A percentile compares a stretch with the other conserved stretches of the same genome.
Evolutionary conservation across 2,797 vertebrate genomes (phyloP).

Genomic region (Arctocebus calabarensis): DNA sequence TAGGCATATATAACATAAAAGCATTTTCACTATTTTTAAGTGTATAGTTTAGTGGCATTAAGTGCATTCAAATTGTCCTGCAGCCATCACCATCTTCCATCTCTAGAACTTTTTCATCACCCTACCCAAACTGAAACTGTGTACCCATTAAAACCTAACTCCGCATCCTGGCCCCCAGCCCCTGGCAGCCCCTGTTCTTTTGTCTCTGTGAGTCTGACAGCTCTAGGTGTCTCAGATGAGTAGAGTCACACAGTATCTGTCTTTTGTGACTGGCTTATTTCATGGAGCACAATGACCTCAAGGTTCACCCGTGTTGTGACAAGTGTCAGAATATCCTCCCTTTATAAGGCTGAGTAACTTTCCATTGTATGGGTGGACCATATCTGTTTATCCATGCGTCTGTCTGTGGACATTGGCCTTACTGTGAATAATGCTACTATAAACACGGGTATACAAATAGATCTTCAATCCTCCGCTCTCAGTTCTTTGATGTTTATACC

Average conservation of each 20-base stretch:
- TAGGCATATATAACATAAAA: neutral
- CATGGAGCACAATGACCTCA: neutral
- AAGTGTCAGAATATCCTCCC: neutral
- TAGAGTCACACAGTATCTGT: neutral
- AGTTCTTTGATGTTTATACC: neutral
- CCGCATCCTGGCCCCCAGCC: too few relatives aligned
- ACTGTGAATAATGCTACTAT: neutral
- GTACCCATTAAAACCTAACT: too few relatives aligned
- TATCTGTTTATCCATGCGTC: neutral
- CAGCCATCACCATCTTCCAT: neutral
- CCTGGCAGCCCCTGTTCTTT: neutral
- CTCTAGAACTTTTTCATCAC: neutral
- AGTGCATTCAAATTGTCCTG: neutral
- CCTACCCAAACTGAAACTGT: neutral
- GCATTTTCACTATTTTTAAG: neutral
- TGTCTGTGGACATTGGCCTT: neutral
- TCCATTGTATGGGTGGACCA: accelerated
- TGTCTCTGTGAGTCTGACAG: neutral
- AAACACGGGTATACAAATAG: neutral
- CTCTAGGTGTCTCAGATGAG: neutral
- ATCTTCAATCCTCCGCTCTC: neutral
- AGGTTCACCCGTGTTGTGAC: neutral
- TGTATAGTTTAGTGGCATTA: neutral
- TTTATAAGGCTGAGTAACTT: neutral
- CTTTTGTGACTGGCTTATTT: neutral